phyloP scores from a whole-genome alignment of 2,797 vertebrate genomes.

The Rhinogobio ventralis region DNA sequence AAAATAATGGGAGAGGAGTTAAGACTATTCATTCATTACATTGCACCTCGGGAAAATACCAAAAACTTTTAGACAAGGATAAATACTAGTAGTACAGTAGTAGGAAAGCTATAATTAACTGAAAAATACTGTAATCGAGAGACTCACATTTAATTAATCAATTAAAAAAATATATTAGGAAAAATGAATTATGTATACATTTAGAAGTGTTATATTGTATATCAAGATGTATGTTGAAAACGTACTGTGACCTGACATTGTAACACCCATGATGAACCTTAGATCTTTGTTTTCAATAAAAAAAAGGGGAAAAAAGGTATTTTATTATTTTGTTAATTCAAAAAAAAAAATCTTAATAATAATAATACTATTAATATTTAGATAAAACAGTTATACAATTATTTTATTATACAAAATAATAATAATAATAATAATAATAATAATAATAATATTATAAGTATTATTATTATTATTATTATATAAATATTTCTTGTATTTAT shows the following conservation, averaged over 20 bases:
- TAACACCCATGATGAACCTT: slow-evolving; percentile 8
- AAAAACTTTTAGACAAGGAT: not conserved
- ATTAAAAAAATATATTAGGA: not conserved
- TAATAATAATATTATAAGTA: too few species aligned
- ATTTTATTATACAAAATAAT: not conserved
- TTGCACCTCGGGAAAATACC: not conserved
- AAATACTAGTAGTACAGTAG: not conserved
- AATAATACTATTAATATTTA: not conserved
- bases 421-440: not conserved
- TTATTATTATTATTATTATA: too few species aligned
- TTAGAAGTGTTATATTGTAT: not conserved
- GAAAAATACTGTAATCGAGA: not conserved
- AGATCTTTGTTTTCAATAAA: slow-evolving; percentile 17
- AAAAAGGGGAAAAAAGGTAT: slow-evolving; percentile 43
- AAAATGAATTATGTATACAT: not conserved
- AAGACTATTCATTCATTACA: not conserved
- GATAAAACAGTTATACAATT: not conserved
- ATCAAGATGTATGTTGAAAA: slow-evolving; percentile 14
- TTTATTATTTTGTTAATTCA: slow-evolving; percentile 4
- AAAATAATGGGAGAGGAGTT: not conserved
- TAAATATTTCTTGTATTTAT: too few species aligned
- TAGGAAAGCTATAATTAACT: not conserved
- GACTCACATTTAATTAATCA: not conserved
- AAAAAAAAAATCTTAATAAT: not conserved
- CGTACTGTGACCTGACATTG: slow-evolving; percentile 21